Percentiles rank a stretch among this genome's conserved stretches.
These are phyloP conservation scores for Chamaedrilus cognettii DNA, from an alignment of 2,888 invertebrate species.

Conservation along the genomic window DNA sequence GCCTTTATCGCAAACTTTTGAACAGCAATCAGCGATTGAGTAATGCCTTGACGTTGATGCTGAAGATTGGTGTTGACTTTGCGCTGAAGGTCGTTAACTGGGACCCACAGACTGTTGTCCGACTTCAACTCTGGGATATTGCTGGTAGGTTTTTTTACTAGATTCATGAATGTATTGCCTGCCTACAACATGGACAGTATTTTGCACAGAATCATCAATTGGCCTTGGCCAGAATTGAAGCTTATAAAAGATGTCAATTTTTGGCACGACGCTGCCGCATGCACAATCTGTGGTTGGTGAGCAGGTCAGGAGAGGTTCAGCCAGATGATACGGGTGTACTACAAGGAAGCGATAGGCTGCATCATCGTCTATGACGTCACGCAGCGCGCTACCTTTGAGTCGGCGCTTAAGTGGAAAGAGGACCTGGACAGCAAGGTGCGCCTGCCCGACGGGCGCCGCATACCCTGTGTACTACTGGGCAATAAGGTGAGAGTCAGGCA, in stretches of 20 bases:
- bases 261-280: no score
- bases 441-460: slow-evolving; percentile 63
- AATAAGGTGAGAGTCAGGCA: slow-evolving; percentile 66
- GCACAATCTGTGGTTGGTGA: no score
- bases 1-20: no score
- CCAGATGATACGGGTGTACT: slow-evolving; percentile 67
- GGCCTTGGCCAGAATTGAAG: no score
- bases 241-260: no score
- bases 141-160: slow-evolving; percentile 64
- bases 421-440: slow-evolving; percentile 66
- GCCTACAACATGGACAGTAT: no score
- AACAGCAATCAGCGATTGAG: no score
- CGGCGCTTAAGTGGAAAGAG: slow-evolving; percentile 64
- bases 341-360: slow-evolving; percentile 64
- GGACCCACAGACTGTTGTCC: slow-evolving; percentile 63
- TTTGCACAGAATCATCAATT: no score
- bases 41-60: no score
- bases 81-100: slow-evolving; percentile 66
- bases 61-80: slow-evolving; percentile 65
- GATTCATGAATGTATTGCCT: no score
- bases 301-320: slow-evolving; percentile 67
- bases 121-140: slow-evolving; percentile 67
- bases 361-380: slow-evolving; percentile 66
- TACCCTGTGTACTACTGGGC: slow-evolving; percentile 66
- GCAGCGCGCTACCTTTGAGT: slow-evolving; percentile 64